Percentiles rank a stretch among this genome's conserved stretches.
These are phyloP conservation scores for Cyrtonyx montezumae DNA, from an alignment of 2,113 vertebrate genomes.

Conservation along the genomic window DNA sequence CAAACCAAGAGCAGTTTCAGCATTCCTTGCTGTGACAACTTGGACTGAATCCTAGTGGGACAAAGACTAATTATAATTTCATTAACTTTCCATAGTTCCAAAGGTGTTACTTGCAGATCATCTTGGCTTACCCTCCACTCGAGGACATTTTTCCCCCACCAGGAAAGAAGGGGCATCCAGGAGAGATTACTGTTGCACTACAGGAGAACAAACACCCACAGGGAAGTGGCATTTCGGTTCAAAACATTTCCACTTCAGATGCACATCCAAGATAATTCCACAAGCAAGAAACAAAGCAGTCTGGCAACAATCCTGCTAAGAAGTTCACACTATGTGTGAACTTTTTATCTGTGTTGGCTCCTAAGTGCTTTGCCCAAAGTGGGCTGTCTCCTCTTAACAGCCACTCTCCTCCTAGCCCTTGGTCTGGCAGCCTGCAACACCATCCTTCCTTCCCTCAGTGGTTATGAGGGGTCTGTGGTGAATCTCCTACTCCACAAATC, in stretches of 20 bases:
- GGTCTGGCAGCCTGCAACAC: not conserved
- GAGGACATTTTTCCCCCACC: not conserved
- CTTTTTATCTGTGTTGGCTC: not conserved
- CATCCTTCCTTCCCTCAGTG: not conserved
- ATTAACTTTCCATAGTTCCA: not conserved
- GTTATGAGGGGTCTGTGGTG: not conserved
- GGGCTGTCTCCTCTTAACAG: not conserved
- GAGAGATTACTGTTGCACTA: not conserved
- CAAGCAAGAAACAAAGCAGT: conserved; percentile 34
- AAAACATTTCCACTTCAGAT: conserved; percentile 19
- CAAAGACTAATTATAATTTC: not conserved
- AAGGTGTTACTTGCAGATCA: not conserved
- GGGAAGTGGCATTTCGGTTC: not conserved
- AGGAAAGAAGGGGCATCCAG: not conserved
- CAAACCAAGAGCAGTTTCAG: not conserved
- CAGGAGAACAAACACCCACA: not conserved
- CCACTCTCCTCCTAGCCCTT: not conserved
- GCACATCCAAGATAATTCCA: conserved; percentile 5
- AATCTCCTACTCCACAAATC: not conserved
- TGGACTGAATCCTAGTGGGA: not conserved
- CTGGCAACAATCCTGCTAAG: conserved; percentile 11
- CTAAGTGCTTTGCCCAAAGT: not conserved
- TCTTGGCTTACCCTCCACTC: not conserved
- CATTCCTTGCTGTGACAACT: not conserved
- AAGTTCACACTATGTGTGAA: not conserved